Percentiles rank a stretch among this genome's conserved stretches.
Conservation (phyloP, 2,797 vertebrate species). For the Manis crassicaudata region DNA sequence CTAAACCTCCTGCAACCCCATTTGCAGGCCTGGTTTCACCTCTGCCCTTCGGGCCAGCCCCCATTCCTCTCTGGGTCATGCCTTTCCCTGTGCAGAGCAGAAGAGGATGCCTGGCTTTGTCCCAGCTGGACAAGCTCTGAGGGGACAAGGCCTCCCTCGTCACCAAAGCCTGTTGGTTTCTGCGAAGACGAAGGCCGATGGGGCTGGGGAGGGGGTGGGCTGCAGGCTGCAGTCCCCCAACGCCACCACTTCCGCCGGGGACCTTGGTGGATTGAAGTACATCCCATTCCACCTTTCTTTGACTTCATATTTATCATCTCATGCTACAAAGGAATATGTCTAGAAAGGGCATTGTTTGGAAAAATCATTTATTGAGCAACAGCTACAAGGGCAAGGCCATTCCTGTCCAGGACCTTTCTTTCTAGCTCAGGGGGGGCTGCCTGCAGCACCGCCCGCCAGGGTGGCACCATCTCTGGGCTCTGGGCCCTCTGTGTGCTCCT, state of each 20-base stretch:
- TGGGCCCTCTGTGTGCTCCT: not conserved
- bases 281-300: not conserved
- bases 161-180: not conserved
- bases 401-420: not conserved
- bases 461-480: not conserved
- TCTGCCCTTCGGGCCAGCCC: not conserved
- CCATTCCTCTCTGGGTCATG: not conserved
- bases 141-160: too few species aligned
- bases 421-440: not conserved
- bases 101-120: too few species aligned
- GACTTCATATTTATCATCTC: not conserved
- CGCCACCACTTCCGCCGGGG: not conserved
- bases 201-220: too few species aligned
- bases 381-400: not conserved
- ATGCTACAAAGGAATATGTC: not conserved
- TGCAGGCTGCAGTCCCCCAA: too few species aligned
- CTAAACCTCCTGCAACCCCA: not conserved
- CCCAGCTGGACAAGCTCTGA: not conserved
- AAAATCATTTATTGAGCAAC: not conserved
- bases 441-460: fast-evolving
- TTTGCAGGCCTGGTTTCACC: not conserved
- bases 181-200: not conserved
- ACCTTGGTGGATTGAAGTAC: fast-evolving
- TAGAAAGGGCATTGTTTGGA: not conserved
- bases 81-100: not conserved